phyloP scores from a whole-genome alignment of 2,888 invertebrate species.

The Dinocampus coccinellae region DNA sequence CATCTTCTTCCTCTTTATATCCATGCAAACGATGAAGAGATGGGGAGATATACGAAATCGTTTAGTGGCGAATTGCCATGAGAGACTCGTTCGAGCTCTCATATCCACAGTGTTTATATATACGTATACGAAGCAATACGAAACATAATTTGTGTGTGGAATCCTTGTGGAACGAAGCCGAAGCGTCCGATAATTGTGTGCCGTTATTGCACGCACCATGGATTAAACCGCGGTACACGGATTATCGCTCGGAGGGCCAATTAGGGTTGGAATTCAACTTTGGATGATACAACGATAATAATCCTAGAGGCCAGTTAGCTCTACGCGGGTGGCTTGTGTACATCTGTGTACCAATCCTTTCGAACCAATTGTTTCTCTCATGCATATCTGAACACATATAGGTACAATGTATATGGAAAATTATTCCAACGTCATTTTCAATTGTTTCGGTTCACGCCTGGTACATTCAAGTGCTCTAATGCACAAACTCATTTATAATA shows the following conservation, averaged over 20 bases:
- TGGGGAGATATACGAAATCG: not conserved
- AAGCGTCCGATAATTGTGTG: constrained; percentile 40
- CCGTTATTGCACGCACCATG: constrained; percentile 44
- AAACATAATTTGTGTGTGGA: constrained; percentile 6
- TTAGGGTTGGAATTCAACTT: constrained; percentile 44
- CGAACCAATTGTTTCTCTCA: constrained; percentile 7
- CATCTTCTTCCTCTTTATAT: not conserved
- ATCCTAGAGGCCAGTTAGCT: constrained; percentile 15
- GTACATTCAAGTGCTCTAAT: not conserved
- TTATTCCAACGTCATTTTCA: constrained; percentile 23
- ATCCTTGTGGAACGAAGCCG: constrained; percentile 18
- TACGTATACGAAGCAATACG: not conserved
- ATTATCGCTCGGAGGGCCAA: constrained; percentile 49
- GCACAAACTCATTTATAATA: not conserved
- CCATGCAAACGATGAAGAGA: not conserved
- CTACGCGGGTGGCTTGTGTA: not conserved
- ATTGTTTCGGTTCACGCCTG: constrained; percentile 7
- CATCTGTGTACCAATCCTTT: not conserved
- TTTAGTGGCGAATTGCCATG: not conserved
- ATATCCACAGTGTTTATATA: not conserved
- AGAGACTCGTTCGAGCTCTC: constrained; percentile 1
- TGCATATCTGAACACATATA: not conserved
- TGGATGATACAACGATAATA: constrained; percentile 37
- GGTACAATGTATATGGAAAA: no score
- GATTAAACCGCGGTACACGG: constrained; percentile 39